Conservation (phyloP, 2,113 vertebrate species). For the Tragelaphus imberbis region DNA sequence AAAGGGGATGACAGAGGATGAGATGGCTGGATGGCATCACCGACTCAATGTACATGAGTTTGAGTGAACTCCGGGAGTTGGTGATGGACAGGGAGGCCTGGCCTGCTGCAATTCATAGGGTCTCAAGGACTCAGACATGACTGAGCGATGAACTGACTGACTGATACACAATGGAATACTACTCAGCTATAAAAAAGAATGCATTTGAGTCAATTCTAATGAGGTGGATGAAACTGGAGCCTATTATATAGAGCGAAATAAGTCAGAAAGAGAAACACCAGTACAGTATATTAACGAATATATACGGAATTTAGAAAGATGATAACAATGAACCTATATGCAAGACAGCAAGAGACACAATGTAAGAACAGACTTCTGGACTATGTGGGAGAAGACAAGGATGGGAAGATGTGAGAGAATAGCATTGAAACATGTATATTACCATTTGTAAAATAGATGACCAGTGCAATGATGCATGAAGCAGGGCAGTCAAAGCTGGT, state of each 20-base stretch:
- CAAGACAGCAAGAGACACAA: background rate
- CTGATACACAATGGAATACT: background rate
- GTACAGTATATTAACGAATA: background rate
- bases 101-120: too few species aligned
- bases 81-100: too few species aligned
- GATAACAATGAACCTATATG: rapidly evolving
- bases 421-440: background rate
- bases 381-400: background rate
- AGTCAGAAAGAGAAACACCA: background rate
- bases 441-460: background rate
- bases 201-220: background rate
- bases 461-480: background rate
- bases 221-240: background rate
- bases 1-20: too few species aligned
- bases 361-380: background rate
- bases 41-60: too few species aligned
- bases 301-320: background rate
- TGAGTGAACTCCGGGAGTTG: too few species aligned
- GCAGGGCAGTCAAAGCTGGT: background rate
- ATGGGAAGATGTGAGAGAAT: background rate
- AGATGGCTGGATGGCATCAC: too few species aligned
- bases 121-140: too few species aligned
- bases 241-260: background rate
- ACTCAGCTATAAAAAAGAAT: background rate
- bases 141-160: too few species aligned